Evolutionary conservation across 2,888 invertebrate genomes (phyloP).

Genomic region (Phengaris arion): DNA sequence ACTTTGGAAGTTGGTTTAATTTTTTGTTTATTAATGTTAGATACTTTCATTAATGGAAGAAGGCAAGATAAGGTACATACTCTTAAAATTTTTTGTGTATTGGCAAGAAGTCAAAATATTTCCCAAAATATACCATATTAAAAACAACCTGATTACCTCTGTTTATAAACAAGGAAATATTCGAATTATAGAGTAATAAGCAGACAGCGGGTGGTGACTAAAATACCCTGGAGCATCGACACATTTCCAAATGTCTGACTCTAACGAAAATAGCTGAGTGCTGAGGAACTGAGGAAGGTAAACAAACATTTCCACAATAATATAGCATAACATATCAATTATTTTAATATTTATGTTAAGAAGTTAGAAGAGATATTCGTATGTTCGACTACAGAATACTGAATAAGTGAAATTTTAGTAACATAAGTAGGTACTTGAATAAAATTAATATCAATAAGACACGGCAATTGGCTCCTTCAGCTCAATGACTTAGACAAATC

Average conservation of each 20-base stretch:
- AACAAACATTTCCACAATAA: neutral
- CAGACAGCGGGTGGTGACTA: slow-evolving; percentile 3
- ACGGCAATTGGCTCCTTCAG: slow-evolving; percentile 57
- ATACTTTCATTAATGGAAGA: too few species aligned
- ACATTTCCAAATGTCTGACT: slow-evolving; percentile 20
- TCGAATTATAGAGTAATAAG: neutral
- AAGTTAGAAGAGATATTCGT: neutral
- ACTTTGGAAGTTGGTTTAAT: too few species aligned
- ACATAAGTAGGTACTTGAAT: neutral
- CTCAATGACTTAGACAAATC: slow-evolving; percentile 72
- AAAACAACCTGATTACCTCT: neutral
- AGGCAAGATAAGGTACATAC: too few species aligned
- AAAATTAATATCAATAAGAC: slow-evolving; percentile 33
- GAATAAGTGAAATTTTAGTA: neutral
- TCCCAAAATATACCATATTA: too few species aligned
- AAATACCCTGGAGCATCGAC: slow-evolving; percentile 23
- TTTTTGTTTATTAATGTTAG: too few species aligned
- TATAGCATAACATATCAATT: too few species aligned
- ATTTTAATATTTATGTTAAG: too few species aligned
- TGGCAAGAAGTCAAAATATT: too few species aligned
- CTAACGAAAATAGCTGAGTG: neutral
- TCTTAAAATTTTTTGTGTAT: too few species aligned
- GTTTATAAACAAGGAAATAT: slow-evolving; percentile 10
- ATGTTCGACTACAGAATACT: neutral
- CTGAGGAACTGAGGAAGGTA: neutral